These are phyloP conservation scores for Hippocampus guttulatus DNA, from an alignment of 2,113 vertebrate species.

Conservation along the genomic window DNA sequence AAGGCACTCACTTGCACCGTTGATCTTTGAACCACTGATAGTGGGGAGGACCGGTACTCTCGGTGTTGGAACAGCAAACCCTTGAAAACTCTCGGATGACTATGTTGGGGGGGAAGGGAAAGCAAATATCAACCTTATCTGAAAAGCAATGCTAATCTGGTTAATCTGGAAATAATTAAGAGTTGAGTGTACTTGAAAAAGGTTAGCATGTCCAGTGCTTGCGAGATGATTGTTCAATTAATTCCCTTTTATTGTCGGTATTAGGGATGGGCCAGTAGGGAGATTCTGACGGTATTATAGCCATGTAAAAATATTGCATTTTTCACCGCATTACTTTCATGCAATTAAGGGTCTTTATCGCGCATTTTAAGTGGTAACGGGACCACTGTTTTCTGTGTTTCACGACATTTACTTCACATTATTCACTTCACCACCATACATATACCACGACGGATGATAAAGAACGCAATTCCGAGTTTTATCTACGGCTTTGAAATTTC, in stretches of 20 bases:
- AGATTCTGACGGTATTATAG: too few relatives aligned
- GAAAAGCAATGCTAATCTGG: too few relatives aligned
- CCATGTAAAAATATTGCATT: too few relatives aligned
- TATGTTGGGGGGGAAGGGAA: constrained; percentile 22
- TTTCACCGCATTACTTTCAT: too few relatives aligned
- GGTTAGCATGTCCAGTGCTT: neutral
- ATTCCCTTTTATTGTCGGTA: neutral
- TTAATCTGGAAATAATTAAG: neutral
- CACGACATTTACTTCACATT: too few relatives aligned
- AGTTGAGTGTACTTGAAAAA: constrained; percentile 5
- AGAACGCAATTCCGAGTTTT: too few relatives aligned
- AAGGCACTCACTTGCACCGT: constrained; percentile 58
- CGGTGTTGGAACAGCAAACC: constrained; percentile 72
- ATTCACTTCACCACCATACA: too few relatives aligned
- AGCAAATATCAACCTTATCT: constrained; percentile 2
- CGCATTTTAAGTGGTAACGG: too few relatives aligned
- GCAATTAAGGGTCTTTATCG: too few relatives aligned
- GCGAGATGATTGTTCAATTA: constrained; percentile 2
- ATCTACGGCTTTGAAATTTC: too few relatives aligned
- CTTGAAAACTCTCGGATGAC: constrained; percentile 56
- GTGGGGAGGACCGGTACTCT: constrained; percentile 65
- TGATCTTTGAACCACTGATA: constrained; percentile 47
- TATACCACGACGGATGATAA: too few relatives aligned
- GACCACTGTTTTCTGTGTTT: too few relatives aligned
- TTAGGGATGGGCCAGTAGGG: neutral